A percentile compares a stretch with the other conserved stretches of the same genome.
phyloP scores from a whole-genome alignment of 2,113 vertebrate genomes.

The Bubalus kerabau region DNA sequence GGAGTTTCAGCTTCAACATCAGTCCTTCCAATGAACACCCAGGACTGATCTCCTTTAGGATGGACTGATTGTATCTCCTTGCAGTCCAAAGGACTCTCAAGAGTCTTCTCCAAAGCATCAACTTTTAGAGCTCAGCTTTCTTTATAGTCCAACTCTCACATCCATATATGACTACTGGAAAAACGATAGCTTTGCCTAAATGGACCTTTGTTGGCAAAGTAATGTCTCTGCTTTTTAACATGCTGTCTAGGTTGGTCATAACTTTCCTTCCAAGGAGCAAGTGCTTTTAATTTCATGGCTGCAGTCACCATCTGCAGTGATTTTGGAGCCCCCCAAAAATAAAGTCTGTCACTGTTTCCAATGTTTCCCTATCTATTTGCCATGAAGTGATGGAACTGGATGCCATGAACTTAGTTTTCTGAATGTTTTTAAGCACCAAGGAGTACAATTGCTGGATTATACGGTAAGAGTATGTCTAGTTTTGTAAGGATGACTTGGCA shows the following conservation, averaged over 20 bases:
- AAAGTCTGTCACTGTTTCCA: neutral
- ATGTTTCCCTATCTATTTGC: neutral
- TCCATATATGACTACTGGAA: neutral
- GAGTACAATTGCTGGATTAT: neutral
- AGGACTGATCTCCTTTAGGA: neutral
- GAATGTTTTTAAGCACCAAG: neutral
- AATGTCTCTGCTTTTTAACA: neutral
- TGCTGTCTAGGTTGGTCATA: too few species aligned
- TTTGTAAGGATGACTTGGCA: neutral
- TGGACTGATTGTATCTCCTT: neutral
- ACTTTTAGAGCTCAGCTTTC: accelerated
- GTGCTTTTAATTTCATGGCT: neutral
- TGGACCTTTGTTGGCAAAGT: neutral
- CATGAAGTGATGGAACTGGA: neutral
- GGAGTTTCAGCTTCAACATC: neutral
- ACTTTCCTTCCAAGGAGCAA: neutral
- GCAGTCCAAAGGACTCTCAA: neutral
- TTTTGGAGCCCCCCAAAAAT: neutral
- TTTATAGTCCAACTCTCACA: neutral
- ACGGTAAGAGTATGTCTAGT: neutral
- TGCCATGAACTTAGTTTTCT: too few species aligned
- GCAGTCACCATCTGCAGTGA: neutral
- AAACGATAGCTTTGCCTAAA: neutral
- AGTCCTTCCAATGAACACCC: neutral
- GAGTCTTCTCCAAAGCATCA: neutral